Evolutionary conservation across 2,888 invertebrate species (phyloP).

Genomic region (Oligia latruncula): DNA sequence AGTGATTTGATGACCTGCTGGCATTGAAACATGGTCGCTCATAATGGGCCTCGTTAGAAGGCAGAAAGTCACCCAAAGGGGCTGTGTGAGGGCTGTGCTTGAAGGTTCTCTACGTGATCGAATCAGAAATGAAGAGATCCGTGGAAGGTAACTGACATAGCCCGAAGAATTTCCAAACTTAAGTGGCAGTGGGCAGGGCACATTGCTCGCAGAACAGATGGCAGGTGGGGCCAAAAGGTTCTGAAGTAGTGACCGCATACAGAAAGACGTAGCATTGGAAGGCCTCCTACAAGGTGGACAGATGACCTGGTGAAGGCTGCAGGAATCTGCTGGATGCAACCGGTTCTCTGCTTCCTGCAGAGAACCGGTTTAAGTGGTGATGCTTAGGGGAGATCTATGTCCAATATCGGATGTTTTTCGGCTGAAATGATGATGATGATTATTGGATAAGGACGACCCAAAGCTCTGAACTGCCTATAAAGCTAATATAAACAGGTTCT

Average conservation of each 20-base stretch:
- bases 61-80: background rate
- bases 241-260: background rate
- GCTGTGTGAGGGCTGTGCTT: too few species aligned
- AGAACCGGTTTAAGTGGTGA: background rate
- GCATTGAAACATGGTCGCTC: too few species aligned
- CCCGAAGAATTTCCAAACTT: background rate
- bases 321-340: background rate
- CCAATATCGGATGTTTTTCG: background rate
- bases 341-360: background rate
- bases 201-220: background rate
- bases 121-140: background rate
- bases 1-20: background rate
- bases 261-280: background rate
- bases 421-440: background rate
- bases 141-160: background rate
- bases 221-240: background rate
- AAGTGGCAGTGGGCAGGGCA: background rate
- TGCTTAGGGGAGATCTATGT: background rate
- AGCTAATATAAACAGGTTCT: background rate
- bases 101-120: background rate
- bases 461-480: background rate
- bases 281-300: background rate
- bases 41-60: background rate
- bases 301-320: background rate
- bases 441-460: background rate